Conservation (phyloP, 2,888 invertebrate genomes). For the Tolmerus cingulatus region DNA sequence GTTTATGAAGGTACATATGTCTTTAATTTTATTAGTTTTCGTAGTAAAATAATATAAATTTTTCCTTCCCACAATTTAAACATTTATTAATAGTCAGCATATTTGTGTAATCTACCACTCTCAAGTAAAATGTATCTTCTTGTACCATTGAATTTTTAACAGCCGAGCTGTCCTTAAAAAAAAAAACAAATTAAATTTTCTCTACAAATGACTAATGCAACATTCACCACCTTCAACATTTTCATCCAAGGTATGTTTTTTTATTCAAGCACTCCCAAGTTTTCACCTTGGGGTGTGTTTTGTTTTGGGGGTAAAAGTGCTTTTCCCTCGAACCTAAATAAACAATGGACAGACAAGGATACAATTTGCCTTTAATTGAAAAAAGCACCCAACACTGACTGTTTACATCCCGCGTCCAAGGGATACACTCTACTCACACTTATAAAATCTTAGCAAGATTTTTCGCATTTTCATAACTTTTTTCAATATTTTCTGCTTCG, state of each 20-base stretch:
- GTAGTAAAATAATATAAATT: too few species aligned
- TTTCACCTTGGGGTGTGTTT: conserved; percentile 37
- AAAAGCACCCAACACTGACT: conserved; percentile 51
- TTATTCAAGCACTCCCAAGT: background rate
- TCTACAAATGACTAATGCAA: background rate
- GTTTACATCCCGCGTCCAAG: background rate
- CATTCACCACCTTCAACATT: background rate
- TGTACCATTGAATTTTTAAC: background rate
- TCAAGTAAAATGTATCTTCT: too few species aligned
- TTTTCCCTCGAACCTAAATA: conserved; percentile 56
- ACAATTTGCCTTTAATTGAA: conserved; percentile 65
- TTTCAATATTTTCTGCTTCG: background rate
- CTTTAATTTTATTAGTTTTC: too few species aligned
- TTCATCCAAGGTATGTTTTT: background rate
- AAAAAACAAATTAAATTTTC: background rate
- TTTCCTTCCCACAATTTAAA: too few species aligned
- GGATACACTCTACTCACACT: background rate
- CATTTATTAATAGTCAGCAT: too few species aligned
- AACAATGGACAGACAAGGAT: conserved; percentile 59
- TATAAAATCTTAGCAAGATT: background rate
- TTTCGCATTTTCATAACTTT: background rate
- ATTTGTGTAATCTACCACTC: too few species aligned
- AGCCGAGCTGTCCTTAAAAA: background rate
- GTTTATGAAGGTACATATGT: too few species aligned
- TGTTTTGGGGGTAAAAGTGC: conserved; percentile 31